Evolutionary conservation across 2,113 vertebrate species (phyloP), one percentile per base, ranked within the genome.

Genomic region (Poicephalus meyeri): DNA sequence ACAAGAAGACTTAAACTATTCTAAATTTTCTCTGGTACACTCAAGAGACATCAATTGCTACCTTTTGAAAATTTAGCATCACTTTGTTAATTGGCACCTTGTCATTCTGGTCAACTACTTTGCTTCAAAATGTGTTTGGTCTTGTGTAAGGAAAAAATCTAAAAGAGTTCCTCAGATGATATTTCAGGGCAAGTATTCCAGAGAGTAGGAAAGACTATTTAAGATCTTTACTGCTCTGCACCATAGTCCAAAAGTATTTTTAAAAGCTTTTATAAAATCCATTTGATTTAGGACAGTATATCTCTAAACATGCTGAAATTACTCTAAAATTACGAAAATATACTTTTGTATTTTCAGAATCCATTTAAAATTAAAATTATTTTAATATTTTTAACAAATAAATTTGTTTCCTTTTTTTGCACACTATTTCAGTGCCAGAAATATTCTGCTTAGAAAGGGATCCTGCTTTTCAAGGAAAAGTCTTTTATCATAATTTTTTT

Each of bases 341-440:
- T 16, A 29, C 1, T 63, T 76, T 63, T 46, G 10, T 37, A n/a
- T 37, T 71, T 82, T 61, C 5, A 63, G 26, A 80, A 47, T 55
- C 29, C 9, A 58, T 92, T 93, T 93, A 84, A 85, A 96, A 93
- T 94, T 90, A 76, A 72, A 85, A 63, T 31, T 84, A 53, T 58
- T 41, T 89, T 55, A 90, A 35, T 83, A 61, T 61, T 79, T 76
- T 78, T 2, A 71, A 88, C 86, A 92, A 87, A 70, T 89, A 35
- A 63, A 77, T 39, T 3, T 63, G 50, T 82, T 84, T 53, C 7
- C 4, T 16, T 8, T 46, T 64, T 80, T 88, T 84, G 29, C 24
- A 50, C 7, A 49, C 3, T 63, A 46, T 56, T 86, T 91, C 35
- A 85, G 56, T 63, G 33, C 87, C 70, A 94, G 41, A 93, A 94